Base-by-base conservation (phyloP, 2,113 vertebrate species). In the Chionomys nivalis region DNA sequence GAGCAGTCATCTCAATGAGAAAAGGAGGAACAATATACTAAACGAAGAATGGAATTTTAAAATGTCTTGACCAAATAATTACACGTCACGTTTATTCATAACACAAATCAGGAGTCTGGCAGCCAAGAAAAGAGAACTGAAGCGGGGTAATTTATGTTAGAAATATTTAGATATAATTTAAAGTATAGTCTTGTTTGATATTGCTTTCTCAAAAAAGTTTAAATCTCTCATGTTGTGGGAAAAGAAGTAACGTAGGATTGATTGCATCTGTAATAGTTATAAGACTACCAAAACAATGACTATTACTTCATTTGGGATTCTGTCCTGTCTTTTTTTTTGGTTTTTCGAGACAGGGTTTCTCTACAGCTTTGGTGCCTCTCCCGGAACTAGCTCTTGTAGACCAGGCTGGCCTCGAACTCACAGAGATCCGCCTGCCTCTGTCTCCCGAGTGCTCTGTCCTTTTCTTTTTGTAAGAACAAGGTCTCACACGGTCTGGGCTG, bases 151-250 rank as follows among this genome's bases (percentile, higher is more conserved):
- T 93, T 91, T 63, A 83, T 47, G 39, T 39, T 42, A n/a, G 31
- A 66, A 93, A 89, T 47, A 39, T 72, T 24, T 78, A 79, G 66
- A 79, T 91, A 87, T 42, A 93, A 87, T 31, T 12, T 19, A 39
- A 47, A 93, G 72, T 77, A 85, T 5, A 17, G n/a, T 82, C 39
- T 65, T 83, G 13, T 92, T 68, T 61, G 65, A 76, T 39, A 93
- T 0, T 61, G 65, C 90, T 36, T 95, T 96, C 83, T 92, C 42
- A 93, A 47, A 85, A 87, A 63, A 82, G 36, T 66, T 93, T 66
- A 42, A 81, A 76, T 63, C 16, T 68, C 55, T 76, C 28, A 75
- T 26, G 9, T 79, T 73, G 85, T 49, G 79, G 49, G 49, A 23
- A 52, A 81, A 88, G 55, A 85, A 88, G 66, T 75, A 91, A 82